A percentile compares a stretch with the other conserved stretches of the same genome.
These are phyloP conservation scores for Harmothoe impar DNA, from an alignment of 2,888 invertebrate genomes.

Conservation along the genomic window DNA sequence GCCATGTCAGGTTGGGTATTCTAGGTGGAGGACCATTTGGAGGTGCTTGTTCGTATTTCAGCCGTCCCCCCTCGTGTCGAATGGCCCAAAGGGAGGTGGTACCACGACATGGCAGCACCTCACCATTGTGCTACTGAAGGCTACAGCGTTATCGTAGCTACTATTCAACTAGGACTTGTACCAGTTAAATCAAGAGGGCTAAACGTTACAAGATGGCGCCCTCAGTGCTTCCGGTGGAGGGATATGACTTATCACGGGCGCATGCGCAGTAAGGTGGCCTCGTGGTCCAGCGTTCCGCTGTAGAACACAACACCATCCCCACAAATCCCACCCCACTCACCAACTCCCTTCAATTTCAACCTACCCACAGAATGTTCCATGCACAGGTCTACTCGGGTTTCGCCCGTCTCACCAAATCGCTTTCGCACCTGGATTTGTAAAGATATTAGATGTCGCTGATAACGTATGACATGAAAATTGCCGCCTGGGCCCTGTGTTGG, in stretches of 20 bases:
- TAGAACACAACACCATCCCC: neutral
- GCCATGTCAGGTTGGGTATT: neutral
- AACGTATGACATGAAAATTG: constrained; percentile 52
- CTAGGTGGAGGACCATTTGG: neutral
- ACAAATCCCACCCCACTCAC: neutral
- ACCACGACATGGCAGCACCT: too few species aligned
- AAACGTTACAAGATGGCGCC: constrained; percentile 47
- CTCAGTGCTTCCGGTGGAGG: neutral
- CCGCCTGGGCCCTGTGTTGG: constrained; percentile 27
- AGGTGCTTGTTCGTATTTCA: constrained; percentile 5
- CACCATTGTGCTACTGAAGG: neutral
- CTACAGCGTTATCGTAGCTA: too few species aligned
- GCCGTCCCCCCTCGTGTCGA: neutral
- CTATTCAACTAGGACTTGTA: neutral
- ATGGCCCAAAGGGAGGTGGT: neutral
- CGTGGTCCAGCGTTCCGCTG: neutral
- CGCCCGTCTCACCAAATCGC: constrained; percentile 21
- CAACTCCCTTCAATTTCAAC: neutral
- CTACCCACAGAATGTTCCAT: too few species aligned
- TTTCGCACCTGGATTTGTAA: constrained; percentile 58
- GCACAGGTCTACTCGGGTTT: constrained; percentile 13
- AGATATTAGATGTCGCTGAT: constrained; percentile 52
- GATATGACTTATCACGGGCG: constrained; percentile 27
- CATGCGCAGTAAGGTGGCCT: neutral
- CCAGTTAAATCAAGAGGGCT: constrained; percentile 30